A percentile compares a stretch with the other conserved stretches of the same genome.
phyloP scores from a whole-genome alignment of 2,113 vertebrate genomes.

The Boulengeromyrus knoepffleri region DNA sequence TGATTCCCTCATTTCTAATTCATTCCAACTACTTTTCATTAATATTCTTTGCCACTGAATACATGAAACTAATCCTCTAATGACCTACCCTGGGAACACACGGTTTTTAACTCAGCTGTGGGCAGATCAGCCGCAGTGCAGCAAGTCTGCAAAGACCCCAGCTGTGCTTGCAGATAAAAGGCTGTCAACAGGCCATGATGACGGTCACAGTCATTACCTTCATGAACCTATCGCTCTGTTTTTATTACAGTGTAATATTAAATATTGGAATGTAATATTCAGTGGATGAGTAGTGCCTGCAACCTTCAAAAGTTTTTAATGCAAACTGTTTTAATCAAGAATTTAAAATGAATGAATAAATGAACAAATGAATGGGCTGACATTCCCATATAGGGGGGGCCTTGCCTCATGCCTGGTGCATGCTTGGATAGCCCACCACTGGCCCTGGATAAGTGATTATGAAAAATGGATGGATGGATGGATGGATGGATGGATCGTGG shows the following conservation, averaged over 20 bases:
- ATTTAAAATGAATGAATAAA: not conserved
- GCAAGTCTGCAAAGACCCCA: not conserved
- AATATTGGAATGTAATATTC: not conserved
- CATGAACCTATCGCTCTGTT: not conserved
- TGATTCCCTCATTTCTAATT: not conserved
- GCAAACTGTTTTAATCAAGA: not conserved
- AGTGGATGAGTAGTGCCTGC: not conserved
- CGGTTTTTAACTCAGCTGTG: not conserved
- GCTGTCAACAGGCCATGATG: not conserved
- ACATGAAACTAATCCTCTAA: not conserved
- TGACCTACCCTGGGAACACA: not conserved
- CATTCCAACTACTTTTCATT: not conserved
- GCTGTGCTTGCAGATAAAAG: not conserved
- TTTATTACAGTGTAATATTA: not conserved
- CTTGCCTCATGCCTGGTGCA: not conserved
- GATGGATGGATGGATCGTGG: not conserved
- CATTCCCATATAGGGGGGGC: not conserved
- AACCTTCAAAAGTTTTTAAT: not conserved
- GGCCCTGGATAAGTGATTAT: not conserved
- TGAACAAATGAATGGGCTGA: not conserved
- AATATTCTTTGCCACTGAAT: not conserved
- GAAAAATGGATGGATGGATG: not conserved
- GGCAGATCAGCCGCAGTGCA: not conserved
- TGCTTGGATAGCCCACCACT: not conserved
- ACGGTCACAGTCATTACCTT: not conserved